Evolutionary conservation across 2,113 vertebrate genomes (phyloP).

Genomic region (Passer montanus): DNA sequence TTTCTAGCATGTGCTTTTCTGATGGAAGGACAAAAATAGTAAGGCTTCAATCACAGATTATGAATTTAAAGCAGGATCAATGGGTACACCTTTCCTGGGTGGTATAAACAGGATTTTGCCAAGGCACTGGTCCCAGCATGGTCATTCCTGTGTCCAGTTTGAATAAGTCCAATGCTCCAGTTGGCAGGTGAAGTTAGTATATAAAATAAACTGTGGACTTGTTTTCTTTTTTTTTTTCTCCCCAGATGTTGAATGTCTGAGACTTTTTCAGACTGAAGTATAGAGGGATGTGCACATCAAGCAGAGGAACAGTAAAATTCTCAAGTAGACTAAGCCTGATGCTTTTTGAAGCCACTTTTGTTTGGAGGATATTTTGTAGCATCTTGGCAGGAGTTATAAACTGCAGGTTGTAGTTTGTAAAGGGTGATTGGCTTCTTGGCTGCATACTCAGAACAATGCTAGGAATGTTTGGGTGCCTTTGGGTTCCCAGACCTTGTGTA

Average conservation of each 20-base stretch:
- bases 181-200: not conserved
- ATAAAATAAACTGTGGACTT: not conserved
- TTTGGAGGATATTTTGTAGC: not conserved
- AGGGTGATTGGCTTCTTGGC: not conserved
- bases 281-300: not conserved
- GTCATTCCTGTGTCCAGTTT: not conserved
- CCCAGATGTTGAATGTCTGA: not conserved
- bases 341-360: not conserved
- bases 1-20: not conserved
- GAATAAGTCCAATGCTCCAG: not conserved
- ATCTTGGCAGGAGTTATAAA: not conserved
- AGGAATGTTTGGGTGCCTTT: not conserved
- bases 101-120: not conserved
- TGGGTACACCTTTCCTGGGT: not conserved
- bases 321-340: not conserved
- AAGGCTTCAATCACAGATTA: not conserved
- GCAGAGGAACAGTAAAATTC: not conserved
- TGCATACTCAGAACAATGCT: not conserved
- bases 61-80: not conserved
- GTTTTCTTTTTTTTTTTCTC: not conserved
- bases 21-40: not conserved
- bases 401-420: not conserved
- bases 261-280: not conserved
- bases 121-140: not conserved
- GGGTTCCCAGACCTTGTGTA: not conserved